Evolutionary conservation across 2,797 vertebrate species (phyloP).

Genomic region (Cetoscarus ocellatus): DNA sequence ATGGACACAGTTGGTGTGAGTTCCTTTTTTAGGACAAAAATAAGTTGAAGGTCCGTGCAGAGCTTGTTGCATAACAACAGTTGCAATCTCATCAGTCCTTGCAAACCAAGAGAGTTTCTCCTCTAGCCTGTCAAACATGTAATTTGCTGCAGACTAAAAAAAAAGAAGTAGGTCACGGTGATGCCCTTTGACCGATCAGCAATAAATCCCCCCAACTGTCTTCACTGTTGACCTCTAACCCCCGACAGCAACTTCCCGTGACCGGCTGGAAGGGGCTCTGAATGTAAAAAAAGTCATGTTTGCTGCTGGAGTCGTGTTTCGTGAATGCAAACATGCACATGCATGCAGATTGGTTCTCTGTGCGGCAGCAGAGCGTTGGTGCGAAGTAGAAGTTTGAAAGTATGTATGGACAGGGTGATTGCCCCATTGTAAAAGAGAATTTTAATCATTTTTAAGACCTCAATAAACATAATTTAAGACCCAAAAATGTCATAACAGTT

Average conservation of each 20-base stretch:
- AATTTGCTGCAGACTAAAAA: constrained; percentile 15
- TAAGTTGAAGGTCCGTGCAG: background rate
- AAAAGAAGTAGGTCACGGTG: constrained; percentile 32
- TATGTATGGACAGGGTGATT: background rate
- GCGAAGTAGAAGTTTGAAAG: constrained; percentile 16
- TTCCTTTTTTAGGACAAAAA: background rate
- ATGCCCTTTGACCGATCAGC: constrained; percentile 15
- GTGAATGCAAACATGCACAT: constrained; percentile 6
- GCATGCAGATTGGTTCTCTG: constrained; percentile 5
- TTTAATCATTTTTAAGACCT: no score
- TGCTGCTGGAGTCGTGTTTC: constrained; percentile 48
- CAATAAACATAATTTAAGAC: no score
- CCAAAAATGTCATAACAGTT: no score
- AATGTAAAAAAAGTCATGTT: constrained; percentile 11
- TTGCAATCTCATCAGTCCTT: background rate
- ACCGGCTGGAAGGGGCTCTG: constrained; percentile 10
- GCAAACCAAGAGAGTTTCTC: constrained; percentile 12
- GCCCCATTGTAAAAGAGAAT: no score
- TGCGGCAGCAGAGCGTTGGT: background rate
- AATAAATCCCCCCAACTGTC: constrained; percentile 35
- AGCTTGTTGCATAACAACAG: constrained; percentile 10
- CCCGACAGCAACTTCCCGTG: constrained; percentile 23
- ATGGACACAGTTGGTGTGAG: no score
- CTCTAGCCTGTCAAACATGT: background rate
- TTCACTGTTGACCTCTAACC: constrained; percentile 37